Evolutionary conservation across 2,113 vertebrate species (phyloP).

Genomic region (Stercorarius parasiticus): DNA sequence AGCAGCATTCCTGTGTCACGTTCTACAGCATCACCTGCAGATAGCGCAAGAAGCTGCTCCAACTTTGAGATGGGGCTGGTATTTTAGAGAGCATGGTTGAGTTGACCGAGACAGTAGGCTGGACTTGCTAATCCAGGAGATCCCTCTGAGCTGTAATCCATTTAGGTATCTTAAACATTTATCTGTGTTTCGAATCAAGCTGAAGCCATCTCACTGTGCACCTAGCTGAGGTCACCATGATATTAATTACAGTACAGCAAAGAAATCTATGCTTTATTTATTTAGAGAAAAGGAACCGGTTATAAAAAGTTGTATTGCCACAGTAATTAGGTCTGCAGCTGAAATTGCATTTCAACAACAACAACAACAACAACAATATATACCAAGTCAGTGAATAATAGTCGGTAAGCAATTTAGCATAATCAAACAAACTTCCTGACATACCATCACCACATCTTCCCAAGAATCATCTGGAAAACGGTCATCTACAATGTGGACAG

Average conservation of each 20-base stretch:
- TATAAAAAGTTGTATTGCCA: background rate
- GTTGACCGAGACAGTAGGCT: background rate
- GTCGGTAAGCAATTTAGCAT: background rate
- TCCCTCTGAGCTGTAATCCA: background rate
- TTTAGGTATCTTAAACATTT: background rate
- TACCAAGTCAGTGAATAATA: background rate
- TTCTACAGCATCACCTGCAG: background rate
- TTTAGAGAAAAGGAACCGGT: background rate
- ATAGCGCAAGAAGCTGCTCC: background rate
- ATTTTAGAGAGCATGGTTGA: background rate
- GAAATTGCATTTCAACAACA: background rate
- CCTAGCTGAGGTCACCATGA: background rate
- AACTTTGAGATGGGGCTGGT: background rate
- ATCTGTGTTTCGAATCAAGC: background rate
- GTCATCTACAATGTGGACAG: background rate
- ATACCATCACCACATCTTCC: background rate
- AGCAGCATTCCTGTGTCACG: background rate
- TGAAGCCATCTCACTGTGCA: background rate
- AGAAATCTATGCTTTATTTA: background rate
- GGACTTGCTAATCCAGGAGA: background rate
- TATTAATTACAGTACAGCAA: background rate
- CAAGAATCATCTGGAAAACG: background rate
- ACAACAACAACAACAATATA: too few species aligned
- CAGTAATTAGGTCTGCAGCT: background rate
- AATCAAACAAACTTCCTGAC: background rate